Percentiles rank a stretch among this genome's conserved stretches.
These are phyloP conservation scores for Crocallis elinguaria DNA, from an alignment of 2,888 invertebrate genomes.

Conservation along the genomic window DNA sequence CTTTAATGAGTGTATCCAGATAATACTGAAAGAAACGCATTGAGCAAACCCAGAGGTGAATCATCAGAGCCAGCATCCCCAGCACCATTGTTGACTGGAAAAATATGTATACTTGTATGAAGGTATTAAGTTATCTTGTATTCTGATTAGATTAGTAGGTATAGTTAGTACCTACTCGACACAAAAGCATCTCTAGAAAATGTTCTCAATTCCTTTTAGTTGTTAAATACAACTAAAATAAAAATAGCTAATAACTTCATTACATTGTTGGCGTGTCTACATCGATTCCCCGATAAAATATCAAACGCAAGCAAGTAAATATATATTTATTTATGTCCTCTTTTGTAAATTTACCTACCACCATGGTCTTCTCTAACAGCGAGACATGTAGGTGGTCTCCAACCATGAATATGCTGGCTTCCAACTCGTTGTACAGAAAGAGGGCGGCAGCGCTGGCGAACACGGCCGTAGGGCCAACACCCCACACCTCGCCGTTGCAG, in stretches of 20 bases:
- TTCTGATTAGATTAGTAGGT: too few species aligned
- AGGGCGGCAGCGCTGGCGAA: conserved; percentile 78
- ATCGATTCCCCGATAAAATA: too few species aligned
- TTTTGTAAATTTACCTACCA: conserved; percentile 50
- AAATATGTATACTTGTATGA: neutral
- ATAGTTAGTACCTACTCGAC: too few species aligned
- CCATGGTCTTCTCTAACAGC: conserved; percentile 66
- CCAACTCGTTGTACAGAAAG: conserved; percentile 77
- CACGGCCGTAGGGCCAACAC: conserved; percentile 75
- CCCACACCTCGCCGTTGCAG: conserved; percentile 79
- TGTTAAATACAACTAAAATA: too few species aligned
- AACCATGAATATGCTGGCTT: conserved; percentile 61
- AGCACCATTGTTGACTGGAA: conserved; percentile 73
- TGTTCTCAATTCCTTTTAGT: too few species aligned
- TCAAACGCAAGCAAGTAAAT: too few species aligned
- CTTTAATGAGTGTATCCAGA: conserved; percentile 74
- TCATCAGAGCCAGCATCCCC: conserved; percentile 77
- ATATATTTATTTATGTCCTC: neutral
- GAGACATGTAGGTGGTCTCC: conserved; percentile 63
- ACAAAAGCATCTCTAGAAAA: too few species aligned
- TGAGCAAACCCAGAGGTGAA: conserved; percentile 78
- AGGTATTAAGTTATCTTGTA: neutral
- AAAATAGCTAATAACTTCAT: too few species aligned
- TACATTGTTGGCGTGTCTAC: too few species aligned
- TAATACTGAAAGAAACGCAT: conserved; percentile 81